Conservation (phyloP, 1,140 invertebrate genomes). For the Holcopasites calliopsidis region DNA sequence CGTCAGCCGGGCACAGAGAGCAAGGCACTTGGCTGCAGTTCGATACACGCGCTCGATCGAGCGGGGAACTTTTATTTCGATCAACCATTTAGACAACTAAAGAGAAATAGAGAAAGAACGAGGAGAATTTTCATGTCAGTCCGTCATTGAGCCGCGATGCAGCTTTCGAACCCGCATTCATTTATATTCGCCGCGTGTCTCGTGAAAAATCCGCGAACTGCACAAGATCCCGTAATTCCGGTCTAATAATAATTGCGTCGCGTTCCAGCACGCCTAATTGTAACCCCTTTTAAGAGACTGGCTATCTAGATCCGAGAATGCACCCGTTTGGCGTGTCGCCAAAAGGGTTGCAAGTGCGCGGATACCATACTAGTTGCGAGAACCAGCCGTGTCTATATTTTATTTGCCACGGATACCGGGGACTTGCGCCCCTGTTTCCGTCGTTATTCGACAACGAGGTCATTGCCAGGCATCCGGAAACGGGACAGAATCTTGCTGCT, state of each 20-base stretch:
- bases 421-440: no score
- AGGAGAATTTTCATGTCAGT: conserved; percentile 9
- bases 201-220: conserved; percentile 17
- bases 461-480: conserved; percentile 34
- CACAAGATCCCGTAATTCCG: background rate
- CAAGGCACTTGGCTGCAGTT: conserved; percentile 3
- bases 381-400: conserved; percentile 44
- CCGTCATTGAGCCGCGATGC: background rate
- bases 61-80: conserved; percentile 15
- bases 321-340: conserved; percentile 26
- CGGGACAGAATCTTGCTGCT: no score
- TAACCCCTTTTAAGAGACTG: conserved; percentile 12
- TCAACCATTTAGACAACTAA: background rate
- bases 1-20: conserved; percentile 13
- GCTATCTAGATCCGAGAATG: conserved; percentile 53
- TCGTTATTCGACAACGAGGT: conserved; percentile 57
- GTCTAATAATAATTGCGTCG: conserved; percentile 1
- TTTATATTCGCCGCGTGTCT: conserved; percentile 16
- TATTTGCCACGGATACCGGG: conserved; percentile 57
- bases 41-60: conserved; percentile 25
- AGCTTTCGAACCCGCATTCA: conserved; percentile 20
- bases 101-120: background rate
- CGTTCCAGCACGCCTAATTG: conserved; percentile 43
- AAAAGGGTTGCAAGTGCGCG: conserved; percentile 59
- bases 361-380: conserved; percentile 66